Percentiles rank a stretch among this genome's conserved stretches.
These are phyloP conservation scores for Menidia beryllina DNA, from an alignment of 2,113 vertebrate genomes.

Conservation along the genomic window DNA sequence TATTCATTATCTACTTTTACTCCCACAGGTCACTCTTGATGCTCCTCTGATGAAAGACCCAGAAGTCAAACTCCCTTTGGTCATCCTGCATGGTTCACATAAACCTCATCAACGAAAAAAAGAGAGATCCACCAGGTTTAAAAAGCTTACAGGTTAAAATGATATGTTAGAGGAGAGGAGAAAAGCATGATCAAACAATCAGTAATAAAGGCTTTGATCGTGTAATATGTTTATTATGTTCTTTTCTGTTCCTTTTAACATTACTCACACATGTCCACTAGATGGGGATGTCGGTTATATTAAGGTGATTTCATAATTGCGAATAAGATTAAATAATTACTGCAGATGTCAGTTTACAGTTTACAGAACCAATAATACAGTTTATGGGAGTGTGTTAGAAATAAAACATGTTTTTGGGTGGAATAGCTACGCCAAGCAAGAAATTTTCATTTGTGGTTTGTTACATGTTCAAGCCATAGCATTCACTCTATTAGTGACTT, in stretches of 20 bases:
- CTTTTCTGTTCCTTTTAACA: neutral
- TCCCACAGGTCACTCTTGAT: slow-evolving; percentile 71
- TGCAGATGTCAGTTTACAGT: too few relatives aligned
- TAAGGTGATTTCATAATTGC: neutral
- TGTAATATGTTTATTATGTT: neutral
- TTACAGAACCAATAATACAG: too few relatives aligned
- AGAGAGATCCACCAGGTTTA: slow-evolving; percentile 65
- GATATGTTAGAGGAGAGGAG: neutral
- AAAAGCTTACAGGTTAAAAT: slow-evolving; percentile 45
- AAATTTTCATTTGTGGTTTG: too few relatives aligned
- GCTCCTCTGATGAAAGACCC: slow-evolving; percentile 51
- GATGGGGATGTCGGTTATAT: slow-evolving; percentile 40
- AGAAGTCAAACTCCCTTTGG: slow-evolving; percentile 76
- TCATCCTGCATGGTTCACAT: slow-evolving; percentile 60
- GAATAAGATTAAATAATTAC: too few relatives aligned
- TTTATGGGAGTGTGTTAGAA: too few relatives aligned
- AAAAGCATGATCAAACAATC: neutral
- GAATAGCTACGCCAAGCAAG: too few relatives aligned
- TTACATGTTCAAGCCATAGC: too few relatives aligned
- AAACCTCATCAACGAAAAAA: slow-evolving; percentile 49
- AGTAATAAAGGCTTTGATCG: neutral
- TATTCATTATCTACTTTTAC: neutral
- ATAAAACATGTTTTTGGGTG: too few relatives aligned
- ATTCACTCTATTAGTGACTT: too few relatives aligned
- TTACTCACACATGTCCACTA: slow-evolving; percentile 44